Evolutionary conservation across 2,888 invertebrate species (phyloP).

Genomic region (Pristionchus fissidentatus): DNA sequence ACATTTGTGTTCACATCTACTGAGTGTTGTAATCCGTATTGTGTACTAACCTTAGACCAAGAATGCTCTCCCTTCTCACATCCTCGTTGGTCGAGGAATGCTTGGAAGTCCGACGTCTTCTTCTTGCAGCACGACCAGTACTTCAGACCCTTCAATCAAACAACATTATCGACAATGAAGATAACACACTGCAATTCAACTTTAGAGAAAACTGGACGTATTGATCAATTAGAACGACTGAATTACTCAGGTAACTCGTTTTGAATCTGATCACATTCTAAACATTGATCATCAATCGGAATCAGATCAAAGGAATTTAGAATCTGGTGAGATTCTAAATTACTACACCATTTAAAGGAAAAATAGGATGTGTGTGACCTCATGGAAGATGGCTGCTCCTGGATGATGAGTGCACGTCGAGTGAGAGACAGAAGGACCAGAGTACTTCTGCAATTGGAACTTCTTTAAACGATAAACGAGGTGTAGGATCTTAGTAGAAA

Average conservation of each 20-base stretch:
- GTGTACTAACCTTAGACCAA: slow-evolving; percentile 83
- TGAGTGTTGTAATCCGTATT: too few species aligned
- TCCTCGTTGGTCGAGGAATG: slow-evolving; percentile 91
- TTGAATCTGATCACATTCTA: too few species aligned
- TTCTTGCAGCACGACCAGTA: slow-evolving; percentile 86
- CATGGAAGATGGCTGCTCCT: slow-evolving; percentile 62
- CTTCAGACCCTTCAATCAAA: slow-evolving; percentile 68
- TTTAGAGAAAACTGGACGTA: not conserved
- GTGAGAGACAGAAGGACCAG: slow-evolving; percentile 52
- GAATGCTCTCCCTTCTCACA: slow-evolving; percentile 88
- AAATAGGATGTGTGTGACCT: too few species aligned
- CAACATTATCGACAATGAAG: not conserved
- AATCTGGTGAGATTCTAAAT: too few species aligned
- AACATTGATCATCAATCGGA: too few species aligned
- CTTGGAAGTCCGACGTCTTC: slow-evolving; percentile 92
- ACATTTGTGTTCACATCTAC: too few species aligned
- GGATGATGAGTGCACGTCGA: slow-evolving; percentile 63
- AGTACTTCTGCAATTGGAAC: slow-evolving; percentile 52
- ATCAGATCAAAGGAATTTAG: too few species aligned
- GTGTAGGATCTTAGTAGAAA: too few species aligned
- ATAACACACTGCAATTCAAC: too few species aligned
- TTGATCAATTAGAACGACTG: not conserved
- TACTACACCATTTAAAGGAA: too few species aligned
- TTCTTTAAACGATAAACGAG: not conserved
- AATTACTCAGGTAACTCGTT: too few species aligned